Evolutionary conservation across 2,797 vertebrate species (phyloP), one percentile per base, ranked within the genome.

Genomic region (Heterohyrax brucei): DNA sequence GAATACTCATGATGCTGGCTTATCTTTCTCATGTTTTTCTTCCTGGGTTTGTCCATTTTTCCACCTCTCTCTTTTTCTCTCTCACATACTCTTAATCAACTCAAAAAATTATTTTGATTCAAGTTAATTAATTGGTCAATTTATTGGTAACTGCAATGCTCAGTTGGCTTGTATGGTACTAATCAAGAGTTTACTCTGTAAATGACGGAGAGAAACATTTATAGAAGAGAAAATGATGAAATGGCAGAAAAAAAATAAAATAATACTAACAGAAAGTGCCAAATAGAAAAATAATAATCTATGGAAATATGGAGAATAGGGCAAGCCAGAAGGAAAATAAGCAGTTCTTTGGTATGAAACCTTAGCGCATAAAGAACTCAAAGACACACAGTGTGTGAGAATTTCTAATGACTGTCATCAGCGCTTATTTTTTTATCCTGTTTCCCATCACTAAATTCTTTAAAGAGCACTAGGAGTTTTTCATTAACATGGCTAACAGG

Each of bases 1-100:
- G 88, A 83, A 84, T 92, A 93, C 87, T 93, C 44, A 91, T 66
- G 92, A 93, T 90, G 33, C 30, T 87, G 48, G 6, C 33, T 80
- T 90, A 61, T 77, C 64, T 53, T 39, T 66, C 66, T 94, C 10
- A 82, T 62, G 39, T 10, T 73, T 83, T 86, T 86, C 87, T 90
- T 97, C 28, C 53, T 81, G 28, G 10, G 18, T 66, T 87, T 87
- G 50, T 85, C 66, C 28, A 88, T 82, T 92, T 46, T 87, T 68
- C 39, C 13, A 53, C 44, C 30, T 30, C 33, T 33, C 7, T 24
- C 10, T 1, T 14, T 3, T 19, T 18, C 64, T 14, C 16, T 6
- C 70, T 68, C 26, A 46, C 7, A 30, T 12, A 81, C 24, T 33
- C 44, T 18, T 33, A 70, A 16, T 79, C 48, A 79, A 70, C 33